Base-by-base conservation (phyloP, 1,140 invertebrate genomes). In the Heterodera schachtii region DNA sequence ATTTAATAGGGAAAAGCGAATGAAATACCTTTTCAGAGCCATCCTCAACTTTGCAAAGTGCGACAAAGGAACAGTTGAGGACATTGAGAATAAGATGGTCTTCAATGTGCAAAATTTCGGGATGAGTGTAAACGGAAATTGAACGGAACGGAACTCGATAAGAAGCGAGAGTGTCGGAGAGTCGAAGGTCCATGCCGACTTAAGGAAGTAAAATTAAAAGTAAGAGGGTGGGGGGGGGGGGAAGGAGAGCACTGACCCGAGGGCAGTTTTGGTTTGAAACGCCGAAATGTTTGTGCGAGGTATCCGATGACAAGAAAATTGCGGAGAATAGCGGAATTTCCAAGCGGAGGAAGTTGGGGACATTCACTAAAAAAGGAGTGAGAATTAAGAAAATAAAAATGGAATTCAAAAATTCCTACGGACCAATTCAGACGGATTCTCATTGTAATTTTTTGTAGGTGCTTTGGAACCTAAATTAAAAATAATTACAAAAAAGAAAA, bases 251-350 rank as follows among this genome's bases (percentile, higher is more conserved):
- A 84, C 47, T 44, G 21, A 49, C 66, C 13, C 21, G 66, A 46
- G 1, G 41, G 43, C 7, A 41, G 70, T 64, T 78, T 69, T 31
- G 21, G 19, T 47, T 78, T 64, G 21, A 43, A 49, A 21, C 52
- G 73, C 7, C 57, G n/a, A 67, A 83, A 73, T 31, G 69, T 83
- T 73, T 83, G 82, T 16, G 82, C 82, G 11, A 83, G 43, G 57
- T 83, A 83, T 47, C 70, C 82, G 43, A 80, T 83, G 41, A 84
- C 71, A 19, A 84, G 82, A 44, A 84, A 84, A 49, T 57, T 49
- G 41, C 82, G 47, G 13, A 83, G 82, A 21, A 46, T 4, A 44
- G 81, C 82, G 11, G 82, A 7, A 69, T 21, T 80, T 4, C 19
- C 9, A 43, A 80, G 67, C 70, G 47, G 21, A 41, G 31, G 21